Evolutionary conservation across 2,888 invertebrate species (phyloP).

Genomic region (Desoria tigrina): DNA sequence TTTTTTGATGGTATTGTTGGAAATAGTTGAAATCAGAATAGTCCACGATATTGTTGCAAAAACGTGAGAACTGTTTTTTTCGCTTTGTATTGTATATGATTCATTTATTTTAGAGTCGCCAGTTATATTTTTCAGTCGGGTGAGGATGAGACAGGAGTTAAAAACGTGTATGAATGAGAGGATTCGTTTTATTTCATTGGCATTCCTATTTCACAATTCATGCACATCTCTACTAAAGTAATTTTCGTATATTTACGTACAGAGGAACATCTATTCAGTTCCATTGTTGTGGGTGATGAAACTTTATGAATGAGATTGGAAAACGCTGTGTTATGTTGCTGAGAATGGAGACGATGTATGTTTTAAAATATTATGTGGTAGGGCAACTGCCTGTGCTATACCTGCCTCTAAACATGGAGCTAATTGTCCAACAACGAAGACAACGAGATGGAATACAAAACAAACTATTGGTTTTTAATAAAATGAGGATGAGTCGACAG

Average conservation of each 20-base stretch:
- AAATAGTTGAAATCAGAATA: too few species aligned
- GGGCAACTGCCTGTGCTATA: conserved; percentile 17
- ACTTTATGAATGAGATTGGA: conserved; percentile 16
- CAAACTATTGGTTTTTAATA: conserved; percentile 6
- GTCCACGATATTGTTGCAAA: too few species aligned
- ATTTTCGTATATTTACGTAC: neutral
- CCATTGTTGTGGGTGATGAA: conserved; percentile 5
- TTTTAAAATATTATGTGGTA: conserved; percentile 4
- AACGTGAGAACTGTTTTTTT: too few species aligned
- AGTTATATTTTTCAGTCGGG: too few species aligned
- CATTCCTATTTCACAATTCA: neutral
- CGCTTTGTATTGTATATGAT: too few species aligned
- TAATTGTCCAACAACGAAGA: conserved; percentile 15
- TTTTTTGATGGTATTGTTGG: too few species aligned
- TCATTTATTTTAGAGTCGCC: too few species aligned
- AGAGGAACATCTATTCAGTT: neutral
- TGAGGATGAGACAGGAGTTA: too few species aligned
- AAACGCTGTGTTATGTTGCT: neutral
- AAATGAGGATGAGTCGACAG: conserved; percentile 19
- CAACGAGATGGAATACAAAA: conserved; percentile 1
- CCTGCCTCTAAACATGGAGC: conserved; percentile 4
- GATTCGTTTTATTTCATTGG: conserved; percentile 7
- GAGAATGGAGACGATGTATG: conserved; percentile 3
- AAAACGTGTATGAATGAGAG: neutral
- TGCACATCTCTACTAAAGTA: neutral